phyloP scores from a whole-genome alignment of 2,797 vertebrate genomes.

The Cossypha heuglini region DNA sequence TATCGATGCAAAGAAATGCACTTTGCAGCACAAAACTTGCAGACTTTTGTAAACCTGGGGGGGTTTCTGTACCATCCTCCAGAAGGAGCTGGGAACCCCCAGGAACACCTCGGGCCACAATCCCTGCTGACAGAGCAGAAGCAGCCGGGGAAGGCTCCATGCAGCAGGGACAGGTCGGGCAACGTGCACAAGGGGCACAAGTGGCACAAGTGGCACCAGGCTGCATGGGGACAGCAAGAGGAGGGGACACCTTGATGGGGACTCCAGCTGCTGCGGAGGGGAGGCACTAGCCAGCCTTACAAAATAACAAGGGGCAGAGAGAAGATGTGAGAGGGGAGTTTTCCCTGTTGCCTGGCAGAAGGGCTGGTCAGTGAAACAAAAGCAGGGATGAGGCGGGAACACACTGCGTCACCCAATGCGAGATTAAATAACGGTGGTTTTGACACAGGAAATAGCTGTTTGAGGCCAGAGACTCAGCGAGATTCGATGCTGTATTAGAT shows the following conservation, averaged over 20 bases:
- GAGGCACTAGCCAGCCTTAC: neutral
- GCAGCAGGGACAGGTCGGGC: rapidly evolving
- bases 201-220: neutral
- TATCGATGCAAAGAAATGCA: neutral
- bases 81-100: neutral
- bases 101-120: rapidly evolving
- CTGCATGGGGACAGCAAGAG: rapidly evolving
- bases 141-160: rapidly evolving
- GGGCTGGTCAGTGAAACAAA: neutral
- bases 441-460: neutral
- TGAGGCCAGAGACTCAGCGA: neutral
- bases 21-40: neutral
- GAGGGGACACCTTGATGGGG: rapidly evolving
- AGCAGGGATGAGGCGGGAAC: rapidly evolving
- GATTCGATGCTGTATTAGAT: neutral
- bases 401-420: rapidly evolving
- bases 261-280: neutral
- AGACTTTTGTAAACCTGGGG: neutral
- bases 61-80: neutral
- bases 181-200: rapidly evolving
- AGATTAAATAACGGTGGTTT: neutral
- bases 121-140: neutral
- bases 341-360: neutral
- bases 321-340: neutral
- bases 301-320: neutral